Base-by-base conservation (phyloP, 2,113 vertebrate species). In the Phainopepla nitens region DNA sequence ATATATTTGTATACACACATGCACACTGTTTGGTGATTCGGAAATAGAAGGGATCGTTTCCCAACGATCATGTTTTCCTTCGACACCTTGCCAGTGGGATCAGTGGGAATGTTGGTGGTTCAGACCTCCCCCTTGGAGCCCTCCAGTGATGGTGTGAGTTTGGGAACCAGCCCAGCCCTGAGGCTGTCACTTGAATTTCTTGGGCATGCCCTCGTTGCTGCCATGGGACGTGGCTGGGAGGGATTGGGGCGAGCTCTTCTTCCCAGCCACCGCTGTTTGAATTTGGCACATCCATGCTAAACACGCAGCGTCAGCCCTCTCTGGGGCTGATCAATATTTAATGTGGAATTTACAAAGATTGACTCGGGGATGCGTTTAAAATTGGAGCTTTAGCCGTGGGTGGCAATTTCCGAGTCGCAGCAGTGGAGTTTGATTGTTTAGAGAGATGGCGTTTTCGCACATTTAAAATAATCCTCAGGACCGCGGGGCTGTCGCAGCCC, bases 321-420 rank as follows among this genome's bases (percentile, higher is more conserved):
- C 96, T 27, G 70, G 97, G 98, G 96, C 45, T 97, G 96, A 98
- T 98, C 98, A 98, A 98, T 98, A 98, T 98, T 98, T 98, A 98
- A 98, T 98, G 97, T 96, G 94, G 97, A 97, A 96, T 97, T 98
- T 98, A 96, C 97, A 95, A 97, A 97, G 97, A 97, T 96, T 95
- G 91, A 97, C 97, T 98, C 18, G 95, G 97, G 97, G 98, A 98
- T 96, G 98, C 89, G 60, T 98, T 98, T 97, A 94, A 97, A 98
- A 98, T 91, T 71, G 96, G 97, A 98, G 97, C 93, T 93, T 95
- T 97, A 96, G 97, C 98, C 90, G 90, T 97, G 98, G 98, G 98
- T 98, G 96, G 97, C 97, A 97, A 97, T 98, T 98, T 98, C 97
- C 86, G 77, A 97, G 94, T 88, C 87, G n/a, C 97, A 93, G 96